These are phyloP conservation scores for Eudasyphora cyanicolor DNA, from an alignment of 2,888 invertebrate genomes.

Conservation along the genomic window DNA sequence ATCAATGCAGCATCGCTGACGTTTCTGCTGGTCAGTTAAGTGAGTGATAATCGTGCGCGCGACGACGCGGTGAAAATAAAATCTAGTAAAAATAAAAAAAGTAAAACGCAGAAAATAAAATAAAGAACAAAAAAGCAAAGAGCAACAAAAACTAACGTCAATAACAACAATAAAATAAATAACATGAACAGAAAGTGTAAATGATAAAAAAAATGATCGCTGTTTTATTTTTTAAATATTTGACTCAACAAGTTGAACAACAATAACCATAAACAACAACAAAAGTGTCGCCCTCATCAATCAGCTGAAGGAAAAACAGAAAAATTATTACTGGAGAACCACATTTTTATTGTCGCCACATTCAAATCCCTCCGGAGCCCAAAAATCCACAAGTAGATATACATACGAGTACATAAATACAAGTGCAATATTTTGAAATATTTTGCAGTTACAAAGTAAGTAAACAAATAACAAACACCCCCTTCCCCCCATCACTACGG, in stretches of 20 bases:
- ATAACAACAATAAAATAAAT: neutral
- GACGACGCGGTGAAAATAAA: conserved; percentile 44
- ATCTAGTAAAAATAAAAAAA: conserved; percentile 19
- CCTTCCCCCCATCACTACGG: neutral
- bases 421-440: neutral
- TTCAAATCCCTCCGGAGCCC: neutral
- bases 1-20: conserved; percentile 1
- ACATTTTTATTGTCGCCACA: neutral
- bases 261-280: neutral
- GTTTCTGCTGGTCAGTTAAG: conserved; percentile 11
- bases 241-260: conserved; percentile 6
- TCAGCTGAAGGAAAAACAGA: too few relatives aligned
- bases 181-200: neutral
- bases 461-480: neutral
- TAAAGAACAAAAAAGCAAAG: conserved; percentile 20
- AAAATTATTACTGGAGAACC: too few relatives aligned
- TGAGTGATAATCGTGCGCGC: conserved; percentile 20
- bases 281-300: too few relatives aligned
- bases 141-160: neutral
- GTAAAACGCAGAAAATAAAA: conserved; percentile 19
- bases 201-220: conserved; percentile 18
- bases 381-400: too few relatives aligned
- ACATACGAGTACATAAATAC: too few relatives aligned
- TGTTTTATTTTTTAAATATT: conserved; percentile 13
- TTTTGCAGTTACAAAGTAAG: neutral